A percentile compares a stretch with the other conserved stretches of the same genome.
Evolutionary conservation across 2,113 vertebrate species (phyloP).

Genomic region (Ibidorhyncha struthersii): DNA sequence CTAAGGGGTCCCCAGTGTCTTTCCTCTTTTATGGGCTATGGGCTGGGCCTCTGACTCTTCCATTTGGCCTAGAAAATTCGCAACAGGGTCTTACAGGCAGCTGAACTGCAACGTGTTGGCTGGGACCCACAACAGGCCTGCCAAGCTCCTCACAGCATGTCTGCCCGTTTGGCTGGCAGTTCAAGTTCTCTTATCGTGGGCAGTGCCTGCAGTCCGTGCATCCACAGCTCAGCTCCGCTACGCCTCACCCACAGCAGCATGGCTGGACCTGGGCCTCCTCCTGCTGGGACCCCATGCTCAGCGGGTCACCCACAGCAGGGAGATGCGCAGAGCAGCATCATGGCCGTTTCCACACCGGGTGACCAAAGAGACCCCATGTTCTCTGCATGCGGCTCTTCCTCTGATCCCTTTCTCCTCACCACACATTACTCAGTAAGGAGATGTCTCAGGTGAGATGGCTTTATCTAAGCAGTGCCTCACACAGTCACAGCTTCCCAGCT

Average conservation of each 20-base stretch:
- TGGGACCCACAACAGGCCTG: neutral
- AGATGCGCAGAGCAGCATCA: fast-evolving
- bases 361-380: neutral
- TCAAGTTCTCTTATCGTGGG: fast-evolving
- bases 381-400: neutral
- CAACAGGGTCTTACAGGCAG: neutral
- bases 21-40: neutral
- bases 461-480: neutral
- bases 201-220: neutral
- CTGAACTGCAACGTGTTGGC: neutral
- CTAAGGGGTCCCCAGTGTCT: neutral
- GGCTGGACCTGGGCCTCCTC: neutral
- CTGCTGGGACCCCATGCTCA: neutral
- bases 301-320: neutral
- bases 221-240: neutral
- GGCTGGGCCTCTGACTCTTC: neutral
- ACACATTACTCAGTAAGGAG: fast-evolving
- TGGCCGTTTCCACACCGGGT: fast-evolving
- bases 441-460: neutral
- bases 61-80: neutral
- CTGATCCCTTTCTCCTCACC: neutral
- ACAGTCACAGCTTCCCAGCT: neutral
- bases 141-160: fast-evolving
- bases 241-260: fast-evolving
- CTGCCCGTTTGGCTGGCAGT: fast-evolving